A percentile compares a stretch with the other conserved stretches of the same genome.
These are phyloP conservation scores for Vanacampus margaritifer DNA, from an alignment of 2,113 vertebrate genomes.

Conservation along the genomic window DNA sequence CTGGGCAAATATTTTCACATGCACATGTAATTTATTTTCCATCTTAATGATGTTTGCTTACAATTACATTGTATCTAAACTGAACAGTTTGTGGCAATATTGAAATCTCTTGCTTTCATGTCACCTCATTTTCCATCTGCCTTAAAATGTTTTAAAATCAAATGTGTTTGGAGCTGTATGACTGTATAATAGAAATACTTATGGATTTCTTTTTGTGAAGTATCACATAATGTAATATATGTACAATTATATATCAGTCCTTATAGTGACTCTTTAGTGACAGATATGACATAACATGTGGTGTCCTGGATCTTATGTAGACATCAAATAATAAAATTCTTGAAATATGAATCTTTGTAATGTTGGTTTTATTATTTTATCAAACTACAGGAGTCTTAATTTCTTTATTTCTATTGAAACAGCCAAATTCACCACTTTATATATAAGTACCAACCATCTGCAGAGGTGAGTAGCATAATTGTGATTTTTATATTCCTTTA, in stretches of 20 bases:
- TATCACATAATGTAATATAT: slow-evolving; percentile 28
- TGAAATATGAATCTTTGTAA: neutral
- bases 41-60: neutral
- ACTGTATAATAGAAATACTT: slow-evolving; percentile 39
- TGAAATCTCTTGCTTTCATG: neutral
- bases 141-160: slow-evolving; percentile 12
- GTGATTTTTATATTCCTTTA: neutral
- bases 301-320: neutral
- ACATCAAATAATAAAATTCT: neutral
- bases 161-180: slow-evolving; percentile 16
- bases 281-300: neutral
- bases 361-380: neutral
- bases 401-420: neutral
- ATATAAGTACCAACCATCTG: neutral
- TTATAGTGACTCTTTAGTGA: neutral
- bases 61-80: neutral
- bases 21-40: neutral
- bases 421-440: neutral
- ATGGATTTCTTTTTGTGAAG: slow-evolving; percentile 23
- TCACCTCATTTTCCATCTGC: neutral
- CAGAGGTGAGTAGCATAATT: neutral
- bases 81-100: neutral
- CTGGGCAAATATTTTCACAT: slow-evolving; percentile 14
- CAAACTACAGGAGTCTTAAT: neutral
- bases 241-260: neutral